These are phyloP conservation scores for Tamandua tetradactyla DNA, from an alignment of 2,797 vertebrate species.

Conservation along the genomic window DNA sequence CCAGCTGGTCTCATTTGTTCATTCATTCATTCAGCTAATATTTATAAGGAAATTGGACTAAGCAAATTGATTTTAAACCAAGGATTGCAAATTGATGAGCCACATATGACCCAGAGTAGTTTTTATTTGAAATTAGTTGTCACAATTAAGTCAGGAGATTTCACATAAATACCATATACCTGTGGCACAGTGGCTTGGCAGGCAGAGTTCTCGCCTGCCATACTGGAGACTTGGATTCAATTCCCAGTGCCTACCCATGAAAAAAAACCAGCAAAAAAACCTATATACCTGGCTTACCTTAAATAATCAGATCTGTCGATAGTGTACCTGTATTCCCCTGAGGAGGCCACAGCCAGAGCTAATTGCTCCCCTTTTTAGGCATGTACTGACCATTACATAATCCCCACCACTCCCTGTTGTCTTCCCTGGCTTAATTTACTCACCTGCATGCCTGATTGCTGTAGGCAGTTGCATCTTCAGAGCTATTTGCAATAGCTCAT, in stretches of 20 bases:
- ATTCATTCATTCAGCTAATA: constrained; percentile 30
- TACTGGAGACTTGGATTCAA: too few relatives aligned
- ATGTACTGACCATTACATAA: not conserved
- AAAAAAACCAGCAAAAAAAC: too few relatives aligned
- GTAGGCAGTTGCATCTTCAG: not conserved
- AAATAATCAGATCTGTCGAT: not conserved
- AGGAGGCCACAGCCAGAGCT: not conserved
- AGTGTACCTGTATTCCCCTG: not conserved
- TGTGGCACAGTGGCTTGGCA: too few relatives aligned
- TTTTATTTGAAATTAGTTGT: not conserved
- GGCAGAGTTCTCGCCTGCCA: too few relatives aligned
- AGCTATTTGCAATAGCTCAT: not conserved
- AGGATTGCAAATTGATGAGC: not conserved
- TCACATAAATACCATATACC: too few relatives aligned
- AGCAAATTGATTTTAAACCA: constrained; percentile 42
- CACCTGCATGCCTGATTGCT: not conserved
- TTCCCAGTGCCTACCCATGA: too few relatives aligned
- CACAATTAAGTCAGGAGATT: constrained; percentile 36
- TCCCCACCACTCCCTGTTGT: not conserved
- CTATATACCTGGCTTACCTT: not conserved
- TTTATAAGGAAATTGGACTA: constrained; percentile 29
- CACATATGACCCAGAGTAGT: not conserved
- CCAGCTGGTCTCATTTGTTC: not conserved
- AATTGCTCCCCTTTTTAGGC: not conserved
- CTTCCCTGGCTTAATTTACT: not conserved